phyloP scores from a whole-genome alignment of 2,113 vertebrate genomes.

The Coregonus clupeaformis region DNA sequence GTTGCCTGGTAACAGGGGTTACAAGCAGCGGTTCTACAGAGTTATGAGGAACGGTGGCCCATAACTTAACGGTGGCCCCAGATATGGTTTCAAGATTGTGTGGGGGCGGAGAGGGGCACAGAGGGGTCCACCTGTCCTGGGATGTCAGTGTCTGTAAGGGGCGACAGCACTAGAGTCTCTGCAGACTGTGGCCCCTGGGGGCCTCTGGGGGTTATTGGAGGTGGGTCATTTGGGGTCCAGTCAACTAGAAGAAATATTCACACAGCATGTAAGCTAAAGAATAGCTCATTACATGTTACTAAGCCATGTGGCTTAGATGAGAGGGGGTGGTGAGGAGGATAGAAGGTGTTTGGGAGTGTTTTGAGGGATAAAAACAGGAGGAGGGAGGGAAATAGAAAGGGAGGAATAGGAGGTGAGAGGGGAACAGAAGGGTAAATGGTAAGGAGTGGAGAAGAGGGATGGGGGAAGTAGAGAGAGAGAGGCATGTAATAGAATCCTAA shows the following conservation, averaged over 20 bases:
- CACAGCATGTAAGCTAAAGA: slow-evolving; percentile 34
- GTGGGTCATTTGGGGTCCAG: slow-evolving; percentile 13
- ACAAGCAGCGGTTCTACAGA: slow-evolving; percentile 52
- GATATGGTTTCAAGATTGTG: slow-evolving; percentile 67
- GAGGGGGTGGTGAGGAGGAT: neutral
- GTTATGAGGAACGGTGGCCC: slow-evolving; percentile 63
- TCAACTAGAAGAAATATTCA: slow-evolving; percentile 20
- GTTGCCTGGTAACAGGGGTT: slow-evolving; percentile 67
- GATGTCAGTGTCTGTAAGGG: slow-evolving; percentile 65
- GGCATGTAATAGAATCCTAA: slow-evolving; percentile 37
- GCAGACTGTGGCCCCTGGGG: slow-evolving; percentile 14
- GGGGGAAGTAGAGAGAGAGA: neutral
- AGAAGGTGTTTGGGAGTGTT: neutral
- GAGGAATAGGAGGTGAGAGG: neutral
- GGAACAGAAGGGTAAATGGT: neutral
- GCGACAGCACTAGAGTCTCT: slow-evolving; percentile 19
- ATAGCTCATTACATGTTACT: slow-evolving; percentile 35
- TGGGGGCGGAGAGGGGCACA: slow-evolving; percentile 30
- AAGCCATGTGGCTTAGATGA: slow-evolving; percentile 10
- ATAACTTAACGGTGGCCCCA: slow-evolving; percentile 56
- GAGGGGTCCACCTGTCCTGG: slow-evolving; percentile 74
- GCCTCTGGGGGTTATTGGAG: slow-evolving; percentile 21
- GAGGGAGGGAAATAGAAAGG: neutral
- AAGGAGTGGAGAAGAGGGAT: neutral
- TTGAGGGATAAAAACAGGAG: neutral